Conservation (phyloP, 2,888 invertebrate genomes). For the Tinea pellionella region DNA sequence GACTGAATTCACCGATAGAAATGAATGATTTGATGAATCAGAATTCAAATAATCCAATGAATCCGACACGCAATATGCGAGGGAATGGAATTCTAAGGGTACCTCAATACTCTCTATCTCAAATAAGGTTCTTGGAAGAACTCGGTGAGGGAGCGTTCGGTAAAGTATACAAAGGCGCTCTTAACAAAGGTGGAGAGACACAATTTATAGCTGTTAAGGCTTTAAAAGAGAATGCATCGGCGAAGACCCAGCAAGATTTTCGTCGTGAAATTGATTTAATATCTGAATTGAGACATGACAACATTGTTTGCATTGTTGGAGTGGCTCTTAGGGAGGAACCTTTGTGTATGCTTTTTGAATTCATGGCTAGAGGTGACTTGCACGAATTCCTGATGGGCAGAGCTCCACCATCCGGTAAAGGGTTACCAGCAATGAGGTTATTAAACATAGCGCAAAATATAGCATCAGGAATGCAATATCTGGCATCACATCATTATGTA, state of each 20-base stretch:
- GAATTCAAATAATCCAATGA: constrained; percentile 52
- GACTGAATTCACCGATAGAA: constrained; percentile 83
- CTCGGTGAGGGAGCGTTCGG: constrained; percentile 97
- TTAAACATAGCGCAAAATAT: constrained; percentile 92
- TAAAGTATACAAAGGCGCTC: constrained; percentile 95
- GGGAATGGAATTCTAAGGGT: constrained; percentile 73
- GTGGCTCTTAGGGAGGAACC: constrained; percentile 91
- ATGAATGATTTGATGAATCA: constrained; percentile 80
- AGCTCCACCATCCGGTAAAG: constrained; percentile 85
- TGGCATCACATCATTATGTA: constrained; percentile 93
- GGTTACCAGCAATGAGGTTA: constrained; percentile 86
- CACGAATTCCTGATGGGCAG: constrained; percentile 95
- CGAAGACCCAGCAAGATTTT: constrained; percentile 93
- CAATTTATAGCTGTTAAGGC: constrained; percentile 94
- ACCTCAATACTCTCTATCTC: constrained; percentile 86
- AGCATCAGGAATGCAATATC: constrained; percentile 84
- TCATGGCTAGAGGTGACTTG: constrained; percentile 96
- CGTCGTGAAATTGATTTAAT: constrained; percentile 94
- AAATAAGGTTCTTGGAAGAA: constrained; percentile 89
- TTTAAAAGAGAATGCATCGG: constrained; percentile 90
- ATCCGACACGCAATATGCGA: constrained; percentile 49
- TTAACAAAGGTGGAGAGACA: constrained; percentile 75
- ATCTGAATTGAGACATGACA: constrained; percentile 93
- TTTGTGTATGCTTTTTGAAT: constrained; percentile 96
- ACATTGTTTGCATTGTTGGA: constrained; percentile 94